Percentiles rank a stretch among this genome's conserved stretches.
Conservation (phyloP, 2,797 vertebrate species). For the Crypturellus tataupa region DNA sequence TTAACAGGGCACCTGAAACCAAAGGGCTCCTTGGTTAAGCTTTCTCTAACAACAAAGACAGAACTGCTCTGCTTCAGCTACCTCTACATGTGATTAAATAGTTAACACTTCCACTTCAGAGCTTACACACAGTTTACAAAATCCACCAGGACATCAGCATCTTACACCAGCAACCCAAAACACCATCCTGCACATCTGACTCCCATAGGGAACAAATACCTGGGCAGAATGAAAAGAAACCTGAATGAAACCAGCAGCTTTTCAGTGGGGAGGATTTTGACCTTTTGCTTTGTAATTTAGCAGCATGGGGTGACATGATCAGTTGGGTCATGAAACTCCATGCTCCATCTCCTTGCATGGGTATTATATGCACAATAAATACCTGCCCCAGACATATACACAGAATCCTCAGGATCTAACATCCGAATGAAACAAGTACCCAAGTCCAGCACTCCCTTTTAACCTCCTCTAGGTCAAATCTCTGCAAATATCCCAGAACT, state of each 20-base stretch:
- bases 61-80: slow-evolving; percentile 38
- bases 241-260: neutral
- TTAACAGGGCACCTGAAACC: neutral
- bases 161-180: neutral
- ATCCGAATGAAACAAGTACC: neutral
- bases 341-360: neutral
- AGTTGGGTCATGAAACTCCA: neutral
- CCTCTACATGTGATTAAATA: neutral
- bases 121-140: neutral
- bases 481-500: neutral
- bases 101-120: neutral
- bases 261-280: neutral
- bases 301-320: neutral
- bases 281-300: neutral
- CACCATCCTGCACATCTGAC: neutral
- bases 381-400: neutral
- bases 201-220: neutral
- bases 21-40: neutral
- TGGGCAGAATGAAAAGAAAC: neutral
- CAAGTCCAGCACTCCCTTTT: neutral
- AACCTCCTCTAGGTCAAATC: slow-evolving; percentile 5
- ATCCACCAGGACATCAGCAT: neutral
- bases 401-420: neutral
- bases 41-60: neutral
- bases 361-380: neutral